phyloP scores from a whole-genome alignment of 2,888 invertebrate species.

The Archips xylosteana region DNA sequence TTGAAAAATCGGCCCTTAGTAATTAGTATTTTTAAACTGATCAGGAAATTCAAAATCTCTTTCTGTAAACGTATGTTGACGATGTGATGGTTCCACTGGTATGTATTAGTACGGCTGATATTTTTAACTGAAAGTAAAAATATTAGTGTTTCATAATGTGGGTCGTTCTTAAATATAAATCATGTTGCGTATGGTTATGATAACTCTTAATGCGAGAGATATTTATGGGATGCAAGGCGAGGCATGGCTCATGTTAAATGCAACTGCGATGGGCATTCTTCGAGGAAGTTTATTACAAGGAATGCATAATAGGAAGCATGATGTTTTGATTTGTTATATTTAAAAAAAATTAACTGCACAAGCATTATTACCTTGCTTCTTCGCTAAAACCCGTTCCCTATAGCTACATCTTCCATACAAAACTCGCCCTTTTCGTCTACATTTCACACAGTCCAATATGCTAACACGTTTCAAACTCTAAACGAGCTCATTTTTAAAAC shows the following conservation, averaged over 20 bases:
- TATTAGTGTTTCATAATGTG: conserved; percentile 23
- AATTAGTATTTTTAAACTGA: too few relatives aligned
- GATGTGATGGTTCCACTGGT: not conserved
- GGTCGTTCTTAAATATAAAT: conserved; percentile 35
- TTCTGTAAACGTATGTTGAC: not conserved
- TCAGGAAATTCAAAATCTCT: not conserved
- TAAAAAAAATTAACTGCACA: too few relatives aligned
- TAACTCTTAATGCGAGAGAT: conserved; percentile 24
- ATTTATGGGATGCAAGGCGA: conserved; percentile 38
- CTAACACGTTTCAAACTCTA: too few relatives aligned
- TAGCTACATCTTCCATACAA: too few relatives aligned
- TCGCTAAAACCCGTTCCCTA: too few relatives aligned
- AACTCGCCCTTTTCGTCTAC: too few relatives aligned
- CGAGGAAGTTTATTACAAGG: not conserved
- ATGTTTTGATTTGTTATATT: not conserved
- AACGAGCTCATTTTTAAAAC: too few relatives aligned
- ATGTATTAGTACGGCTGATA: not conserved
- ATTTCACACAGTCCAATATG: too few relatives aligned
- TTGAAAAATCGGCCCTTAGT: too few relatives aligned
- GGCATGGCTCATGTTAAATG: conserved; percentile 32
- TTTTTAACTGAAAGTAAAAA: conserved; percentile 23
- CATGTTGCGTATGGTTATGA: conserved; percentile 31
- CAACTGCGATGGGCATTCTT: conserved; percentile 10
- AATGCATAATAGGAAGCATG: not conserved
- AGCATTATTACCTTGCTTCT: too few relatives aligned